Evolutionary conservation across 2,888 invertebrate species (phyloP).

Genomic region (Catocala sponsa): DNA sequence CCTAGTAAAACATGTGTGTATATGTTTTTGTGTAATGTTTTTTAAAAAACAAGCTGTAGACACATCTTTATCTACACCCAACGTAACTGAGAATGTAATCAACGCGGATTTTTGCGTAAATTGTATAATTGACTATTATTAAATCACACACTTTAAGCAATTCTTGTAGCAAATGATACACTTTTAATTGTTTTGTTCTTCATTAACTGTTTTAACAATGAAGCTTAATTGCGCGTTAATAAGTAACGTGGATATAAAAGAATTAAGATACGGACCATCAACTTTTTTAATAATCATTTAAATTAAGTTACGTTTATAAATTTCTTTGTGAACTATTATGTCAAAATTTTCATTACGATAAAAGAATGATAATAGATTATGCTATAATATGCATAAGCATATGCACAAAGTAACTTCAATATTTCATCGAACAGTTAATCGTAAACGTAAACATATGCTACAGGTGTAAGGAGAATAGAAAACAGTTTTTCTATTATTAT

Average conservation of each 20-base stretch:
- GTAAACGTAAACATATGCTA: too few relatives aligned
- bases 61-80: background rate
- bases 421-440: too few relatives aligned
- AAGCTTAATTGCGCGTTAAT: constrained; percentile 2
- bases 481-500: too few relatives aligned
- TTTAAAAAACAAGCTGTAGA: background rate
- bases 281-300: too few relatives aligned
- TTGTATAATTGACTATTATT: constrained; percentile 9
- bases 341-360: too few relatives aligned
- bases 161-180: constrained; percentile 1
- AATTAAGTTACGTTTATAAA: too few relatives aligned
- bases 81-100: constrained; percentile 32
- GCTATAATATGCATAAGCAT: too few relatives aligned
- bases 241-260: background rate
- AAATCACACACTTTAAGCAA: background rate
- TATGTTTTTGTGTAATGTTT: background rate
- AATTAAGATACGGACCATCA: too few relatives aligned
- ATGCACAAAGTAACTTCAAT: too few relatives aligned
- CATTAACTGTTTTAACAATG: constrained; percentile 1
- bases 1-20: background rate
- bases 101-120: constrained; percentile 8
- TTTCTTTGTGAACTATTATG: too few relatives aligned
- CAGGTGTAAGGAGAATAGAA: too few relatives aligned
- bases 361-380: too few relatives aligned
- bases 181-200: constrained; percentile 9